Conservation (phyloP, 2,888 invertebrate species). For the Hoplodrina blanda region DNA sequence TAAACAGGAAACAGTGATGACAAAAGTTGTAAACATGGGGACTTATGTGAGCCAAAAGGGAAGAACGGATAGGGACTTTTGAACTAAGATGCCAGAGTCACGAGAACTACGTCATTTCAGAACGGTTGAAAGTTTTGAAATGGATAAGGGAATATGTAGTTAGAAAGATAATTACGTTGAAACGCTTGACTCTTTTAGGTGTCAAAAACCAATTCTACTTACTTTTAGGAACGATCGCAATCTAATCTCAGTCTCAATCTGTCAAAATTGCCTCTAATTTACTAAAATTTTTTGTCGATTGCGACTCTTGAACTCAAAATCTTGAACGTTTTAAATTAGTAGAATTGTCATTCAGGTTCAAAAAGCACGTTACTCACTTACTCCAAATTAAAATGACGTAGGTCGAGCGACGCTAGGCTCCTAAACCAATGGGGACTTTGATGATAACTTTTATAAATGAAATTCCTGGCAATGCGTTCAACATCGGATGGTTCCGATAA, state of each 20-base stretch:
- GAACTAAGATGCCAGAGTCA: background rate
- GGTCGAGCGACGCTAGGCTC: background rate
- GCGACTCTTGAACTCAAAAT: too few relatives aligned
- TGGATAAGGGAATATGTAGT: background rate
- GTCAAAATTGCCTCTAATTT: too few relatives aligned
- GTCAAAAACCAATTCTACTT: too few relatives aligned
- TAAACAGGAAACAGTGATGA: conserved; percentile 51
- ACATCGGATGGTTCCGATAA: conserved; percentile 26
- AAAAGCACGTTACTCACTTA: too few relatives aligned
- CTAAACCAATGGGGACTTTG: conserved; percentile 14
- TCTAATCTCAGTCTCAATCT: too few relatives aligned
- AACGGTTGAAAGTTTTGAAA: background rate
- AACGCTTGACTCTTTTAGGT: too few relatives aligned
- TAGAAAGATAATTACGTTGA: too few relatives aligned
- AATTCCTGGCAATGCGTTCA: conserved; percentile 40
- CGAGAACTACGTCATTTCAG: background rate
- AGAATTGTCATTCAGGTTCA: too few relatives aligned
- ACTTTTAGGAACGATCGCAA: too few relatives aligned
- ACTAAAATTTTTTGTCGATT: too few relatives aligned
- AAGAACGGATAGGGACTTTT: conserved; percentile 19
- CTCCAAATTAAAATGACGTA: background rate
- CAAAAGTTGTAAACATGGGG: conserved; percentile 41
- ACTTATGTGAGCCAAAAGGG: conserved; percentile 36
- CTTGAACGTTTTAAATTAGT: too few relatives aligned
- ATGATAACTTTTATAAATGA: conserved; percentile 52